A percentile compares a stretch with the other conserved stretches of the same genome.
These are phyloP conservation scores for Orthosia cruda DNA, from an alignment of 2,888 invertebrate species.

Conservation along the genomic window DNA sequence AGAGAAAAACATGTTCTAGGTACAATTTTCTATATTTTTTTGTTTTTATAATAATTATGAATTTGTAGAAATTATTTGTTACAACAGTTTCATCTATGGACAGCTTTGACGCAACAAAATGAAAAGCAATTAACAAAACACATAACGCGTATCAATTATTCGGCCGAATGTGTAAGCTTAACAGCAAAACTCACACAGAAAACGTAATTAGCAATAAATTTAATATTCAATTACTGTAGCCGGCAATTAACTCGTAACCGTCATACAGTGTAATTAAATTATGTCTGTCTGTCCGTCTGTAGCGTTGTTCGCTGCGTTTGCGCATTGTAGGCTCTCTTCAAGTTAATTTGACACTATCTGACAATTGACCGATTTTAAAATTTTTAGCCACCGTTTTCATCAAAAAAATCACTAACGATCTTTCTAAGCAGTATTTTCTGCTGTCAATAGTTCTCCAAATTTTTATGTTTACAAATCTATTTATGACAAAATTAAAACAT, in stretches of 20 bases:
- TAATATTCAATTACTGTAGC: conserved; percentile 85
- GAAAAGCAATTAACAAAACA: conserved; percentile 42
- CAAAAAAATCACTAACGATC: too few relatives aligned
- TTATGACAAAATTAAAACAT: too few relatives aligned
- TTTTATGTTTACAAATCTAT: too few relatives aligned
- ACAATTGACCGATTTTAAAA: too few relatives aligned
- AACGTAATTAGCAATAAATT: conserved; percentile 86
- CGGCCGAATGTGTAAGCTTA: conserved; percentile 24
- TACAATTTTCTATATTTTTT: neutral
- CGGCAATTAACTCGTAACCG: conserved; percentile 80
- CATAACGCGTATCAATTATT: conserved; percentile 40
- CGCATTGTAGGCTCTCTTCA: conserved; percentile 23
- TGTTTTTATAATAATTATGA: too few relatives aligned
- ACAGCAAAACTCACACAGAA: conserved; percentile 51
- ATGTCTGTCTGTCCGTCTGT: conserved; percentile 67
- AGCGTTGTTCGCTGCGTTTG: conserved; percentile 49
- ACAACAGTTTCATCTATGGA: neutral
- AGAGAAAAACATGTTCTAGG: too few relatives aligned
- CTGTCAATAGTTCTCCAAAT: too few relatives aligned
- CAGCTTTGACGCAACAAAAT: conserved; percentile 11
- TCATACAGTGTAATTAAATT: conserved; percentile 65
- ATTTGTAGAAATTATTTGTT: neutral
- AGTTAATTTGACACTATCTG: too few relatives aligned
- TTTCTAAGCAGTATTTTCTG: too few relatives aligned
- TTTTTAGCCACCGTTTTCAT: too few relatives aligned